These are phyloP conservation scores for Pristionchus mayeri DNA, from an alignment of 2,888 invertebrate species.

Conservation along the genomic window DNA sequence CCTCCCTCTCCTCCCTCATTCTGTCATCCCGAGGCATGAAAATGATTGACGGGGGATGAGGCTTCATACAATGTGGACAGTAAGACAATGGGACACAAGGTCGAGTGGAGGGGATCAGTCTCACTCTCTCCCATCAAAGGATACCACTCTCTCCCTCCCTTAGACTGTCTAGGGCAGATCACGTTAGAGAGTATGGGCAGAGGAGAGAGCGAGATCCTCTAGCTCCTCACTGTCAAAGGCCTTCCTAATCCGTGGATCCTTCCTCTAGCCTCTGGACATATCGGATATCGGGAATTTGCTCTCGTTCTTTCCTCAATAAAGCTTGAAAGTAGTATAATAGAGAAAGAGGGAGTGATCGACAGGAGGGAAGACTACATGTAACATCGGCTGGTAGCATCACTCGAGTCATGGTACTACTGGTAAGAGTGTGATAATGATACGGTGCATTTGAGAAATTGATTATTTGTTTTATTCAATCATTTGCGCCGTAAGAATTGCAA, in stretches of 20 bases:
- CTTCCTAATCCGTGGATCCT: not conserved
- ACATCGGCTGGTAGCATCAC: no score
- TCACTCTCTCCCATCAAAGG: not conserved
- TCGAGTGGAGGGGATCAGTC: constrained; percentile 32
- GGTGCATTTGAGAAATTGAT: no score
- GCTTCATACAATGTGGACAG: constrained; percentile 42
- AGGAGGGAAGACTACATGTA: no score
- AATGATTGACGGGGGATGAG: constrained; percentile 12
- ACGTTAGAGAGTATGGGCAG: no score
- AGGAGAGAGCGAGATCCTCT: no score
- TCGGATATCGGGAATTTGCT: not conserved
- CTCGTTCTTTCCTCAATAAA: not conserved
- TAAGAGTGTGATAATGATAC: no score
- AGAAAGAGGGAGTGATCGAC: no score
- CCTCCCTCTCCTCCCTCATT: not conserved
- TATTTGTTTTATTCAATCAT: no score
- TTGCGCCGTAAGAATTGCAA: no score
- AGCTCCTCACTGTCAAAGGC: not conserved
- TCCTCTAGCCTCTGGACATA: not conserved
- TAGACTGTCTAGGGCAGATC: no score
- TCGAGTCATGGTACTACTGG: no score
- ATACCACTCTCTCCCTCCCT: not conserved
- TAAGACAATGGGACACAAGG: constrained; percentile 41
- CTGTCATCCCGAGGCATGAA: constrained; percentile 38
- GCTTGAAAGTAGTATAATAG: not conserved